phyloP scores from a whole-genome alignment of 2,797 vertebrate genomes.

The Alectoris magna region DNA sequence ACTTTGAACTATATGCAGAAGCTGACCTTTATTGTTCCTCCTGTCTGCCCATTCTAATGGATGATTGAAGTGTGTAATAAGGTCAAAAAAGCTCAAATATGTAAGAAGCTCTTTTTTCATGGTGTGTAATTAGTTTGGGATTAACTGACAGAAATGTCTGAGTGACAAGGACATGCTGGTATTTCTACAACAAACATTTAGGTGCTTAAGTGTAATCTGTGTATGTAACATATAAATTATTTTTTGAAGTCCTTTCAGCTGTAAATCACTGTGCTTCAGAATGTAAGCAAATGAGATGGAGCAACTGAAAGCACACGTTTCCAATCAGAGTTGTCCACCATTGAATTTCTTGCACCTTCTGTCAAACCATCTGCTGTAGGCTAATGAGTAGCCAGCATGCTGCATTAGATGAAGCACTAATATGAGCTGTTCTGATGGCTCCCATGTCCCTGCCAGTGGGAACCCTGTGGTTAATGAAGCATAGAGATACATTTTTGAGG shows the following conservation, averaged over 20 bases:
- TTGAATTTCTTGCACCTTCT: conserved; percentile 65
- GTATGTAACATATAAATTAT: not conserved
- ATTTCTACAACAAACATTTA: not conserved
- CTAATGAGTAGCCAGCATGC: conserved; percentile 32
- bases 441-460: not conserved
- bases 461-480: conserved; percentile 28
- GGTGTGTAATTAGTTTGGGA: not conserved
- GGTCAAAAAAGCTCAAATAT: not conserved
- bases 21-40: not conserved
- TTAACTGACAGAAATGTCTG: not conserved
- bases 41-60: not conserved
- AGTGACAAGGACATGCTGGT: not conserved
- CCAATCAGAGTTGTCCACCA: conserved; percentile 25
- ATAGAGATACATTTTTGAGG: conserved; percentile 22
- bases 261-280: not conserved
- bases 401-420: conserved; percentile 28
- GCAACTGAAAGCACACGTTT: not conserved
- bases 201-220: not conserved
- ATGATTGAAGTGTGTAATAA: not conserved
- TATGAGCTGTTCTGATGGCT: conserved; percentile 54
- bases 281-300: not conserved
- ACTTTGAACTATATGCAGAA: not conserved
- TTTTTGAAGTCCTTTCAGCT: not conserved
- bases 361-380: conserved; percentile 64
- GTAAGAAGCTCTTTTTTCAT: not conserved